A percentile compares a stretch with the other conserved stretches of the same genome.
Evolutionary conservation across 2,797 vertebrate genomes (phyloP).

Genomic region (Schizopygopsis pylzovi): DNA sequence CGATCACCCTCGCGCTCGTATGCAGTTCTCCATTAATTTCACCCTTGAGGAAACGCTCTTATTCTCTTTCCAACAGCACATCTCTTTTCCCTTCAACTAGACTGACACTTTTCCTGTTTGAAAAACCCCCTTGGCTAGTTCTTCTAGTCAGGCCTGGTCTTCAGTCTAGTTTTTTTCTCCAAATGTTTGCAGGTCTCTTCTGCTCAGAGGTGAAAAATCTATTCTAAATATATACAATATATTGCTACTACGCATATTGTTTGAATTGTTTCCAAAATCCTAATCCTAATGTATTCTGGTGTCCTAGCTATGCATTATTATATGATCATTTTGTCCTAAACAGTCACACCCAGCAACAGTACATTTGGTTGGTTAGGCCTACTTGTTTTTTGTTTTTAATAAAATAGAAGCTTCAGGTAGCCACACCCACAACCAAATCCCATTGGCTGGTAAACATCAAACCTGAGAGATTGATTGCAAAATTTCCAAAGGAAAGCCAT

Average conservation of each 20-base stretch:
- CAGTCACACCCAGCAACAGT: neutral
- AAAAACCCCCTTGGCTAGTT: neutral
- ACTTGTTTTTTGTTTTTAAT: neutral
- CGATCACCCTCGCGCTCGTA: neutral
- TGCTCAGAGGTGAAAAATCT: neutral
- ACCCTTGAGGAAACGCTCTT: conserved; percentile 20
- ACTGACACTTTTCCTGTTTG: conserved; percentile 1
- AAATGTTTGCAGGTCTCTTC: neutral
- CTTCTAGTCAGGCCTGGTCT: neutral
- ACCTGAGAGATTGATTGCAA: neutral
- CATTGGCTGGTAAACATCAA: neutral
- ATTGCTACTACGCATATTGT: neutral
- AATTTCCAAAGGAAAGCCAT: neutral
- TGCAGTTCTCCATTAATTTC: conserved; percentile 42
- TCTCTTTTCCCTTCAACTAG: conserved; percentile 10
- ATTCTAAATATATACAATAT: neutral
- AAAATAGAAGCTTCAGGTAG: neutral
- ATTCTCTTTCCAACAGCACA: conserved; percentile 37
- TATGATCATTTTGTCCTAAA: neutral
- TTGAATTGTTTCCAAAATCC: neutral
- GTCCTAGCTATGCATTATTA: neutral
- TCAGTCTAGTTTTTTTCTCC: neutral
- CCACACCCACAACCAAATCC: neutral
- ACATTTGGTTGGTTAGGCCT: neutral
- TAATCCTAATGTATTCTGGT: neutral